Base-by-base conservation (phyloP, 2,113 vertebrate genomes). In the Apistogramma diplotaenia region DNA sequence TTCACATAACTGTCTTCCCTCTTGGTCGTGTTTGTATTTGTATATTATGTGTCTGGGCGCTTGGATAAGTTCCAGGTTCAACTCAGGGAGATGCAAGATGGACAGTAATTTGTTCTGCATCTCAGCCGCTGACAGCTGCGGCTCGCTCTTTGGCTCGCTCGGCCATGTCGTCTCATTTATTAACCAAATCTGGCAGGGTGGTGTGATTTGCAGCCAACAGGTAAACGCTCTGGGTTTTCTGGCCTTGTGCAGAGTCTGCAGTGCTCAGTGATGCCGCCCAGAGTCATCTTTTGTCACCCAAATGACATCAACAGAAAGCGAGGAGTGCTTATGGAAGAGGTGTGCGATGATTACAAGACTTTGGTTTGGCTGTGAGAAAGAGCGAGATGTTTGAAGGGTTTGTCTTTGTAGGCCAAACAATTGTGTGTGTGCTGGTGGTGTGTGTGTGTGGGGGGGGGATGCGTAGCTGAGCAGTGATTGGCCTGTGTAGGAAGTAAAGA, bases 21-120 rank as follows among this genome's bases (percentile, higher is more conserved):
- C 65, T 62, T 58, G 15, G 8, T 56, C 58, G 67, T 8, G 70
- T 18, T 15, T 8, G 21, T 29, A 5, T 67, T 46, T 67, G 62
- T 46, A 43, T 49, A 49, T 67, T 49, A 49, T 67, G 40, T 46
- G 74, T 67, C 40, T 40, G 18, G 23, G 72, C 16, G 1, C 79
- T 73, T 72, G 81, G 74, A 76, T 79, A 72, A 16, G 61, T 54
- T 55, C 82, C 29, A 55, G 76, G 81, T 23, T 75, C 74, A 79
- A 86, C 87, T 82, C n/a, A 16, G 37, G 57, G 72, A 79, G 81
- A 89, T 62, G 74, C 25, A 25, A 84, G 84, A 76, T 85, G 72
- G 86, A 81, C 58, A 8, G 54, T 71, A 67, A 85, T 91, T 91
- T 87, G 89, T 90, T 76, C 70, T 77, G 72, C 81, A 61, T 67